Evolutionary conservation across 2,113 vertebrate genomes (phyloP).

Genomic region (Oxyura jamaicensis): DNA sequence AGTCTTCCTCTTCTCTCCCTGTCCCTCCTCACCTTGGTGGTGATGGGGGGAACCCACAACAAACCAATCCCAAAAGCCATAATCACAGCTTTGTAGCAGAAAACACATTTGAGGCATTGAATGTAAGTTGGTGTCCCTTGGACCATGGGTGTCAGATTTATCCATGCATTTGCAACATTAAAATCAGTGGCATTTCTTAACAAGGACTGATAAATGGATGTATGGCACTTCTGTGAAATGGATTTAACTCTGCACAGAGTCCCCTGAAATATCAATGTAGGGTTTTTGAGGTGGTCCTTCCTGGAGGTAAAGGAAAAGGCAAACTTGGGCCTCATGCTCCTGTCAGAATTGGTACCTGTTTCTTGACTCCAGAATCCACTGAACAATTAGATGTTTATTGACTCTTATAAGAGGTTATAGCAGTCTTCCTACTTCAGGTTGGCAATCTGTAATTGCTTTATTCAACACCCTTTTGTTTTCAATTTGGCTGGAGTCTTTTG

Average conservation of each 20-base stretch:
- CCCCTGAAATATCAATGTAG: not conserved
- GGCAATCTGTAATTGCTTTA: not conserved
- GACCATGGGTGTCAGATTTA: not conserved
- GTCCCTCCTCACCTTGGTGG: not conserved
- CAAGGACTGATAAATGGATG: not conserved
- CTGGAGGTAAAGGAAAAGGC: not conserved
- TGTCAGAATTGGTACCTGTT: not conserved
- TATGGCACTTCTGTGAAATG: not conserved
- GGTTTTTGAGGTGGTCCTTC: not conserved
- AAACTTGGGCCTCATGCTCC: not conserved
- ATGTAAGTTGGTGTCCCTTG: not conserved
- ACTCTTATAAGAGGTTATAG: not conserved
- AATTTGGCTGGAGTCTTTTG: not conserved
- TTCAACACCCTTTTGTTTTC: not conserved
- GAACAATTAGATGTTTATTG: accelerated
- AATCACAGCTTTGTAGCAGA: not conserved
- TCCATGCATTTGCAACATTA: accelerated
- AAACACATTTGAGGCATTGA: not conserved
- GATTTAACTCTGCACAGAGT: not conserved
- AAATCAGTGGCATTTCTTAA: not conserved
- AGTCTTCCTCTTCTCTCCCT: not conserved
- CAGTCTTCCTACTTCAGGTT: not conserved
- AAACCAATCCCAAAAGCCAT: not conserved
- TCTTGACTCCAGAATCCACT: not conserved
- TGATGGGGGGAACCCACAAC: not conserved